Evolutionary conservation across 2,113 vertebrate species (phyloP).

Genomic region (Chaenogobius annularis): DNA sequence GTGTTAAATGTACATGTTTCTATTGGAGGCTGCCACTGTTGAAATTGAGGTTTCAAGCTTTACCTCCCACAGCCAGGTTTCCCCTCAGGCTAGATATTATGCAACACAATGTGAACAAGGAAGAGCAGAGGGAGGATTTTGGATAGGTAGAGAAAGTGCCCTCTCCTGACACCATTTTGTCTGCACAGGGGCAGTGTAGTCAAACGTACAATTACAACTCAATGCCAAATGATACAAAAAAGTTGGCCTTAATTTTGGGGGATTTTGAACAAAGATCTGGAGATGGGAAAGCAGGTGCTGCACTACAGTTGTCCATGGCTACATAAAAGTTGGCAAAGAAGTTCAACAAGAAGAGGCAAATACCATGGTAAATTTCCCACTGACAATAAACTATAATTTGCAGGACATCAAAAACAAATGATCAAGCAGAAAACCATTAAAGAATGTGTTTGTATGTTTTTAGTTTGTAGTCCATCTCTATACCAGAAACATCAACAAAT

Average conservation of each 20-base stretch:
- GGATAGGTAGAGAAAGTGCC: constrained; percentile 30
- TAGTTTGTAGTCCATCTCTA: too few relatives aligned
- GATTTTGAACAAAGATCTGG: neutral
- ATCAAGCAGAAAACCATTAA: too few relatives aligned
- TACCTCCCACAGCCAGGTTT: constrained; percentile 59
- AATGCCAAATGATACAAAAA: neutral
- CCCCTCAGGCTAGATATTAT: constrained; percentile 51
- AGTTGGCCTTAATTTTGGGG: neutral
- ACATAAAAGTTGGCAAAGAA: too few relatives aligned
- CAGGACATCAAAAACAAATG: too few relatives aligned
- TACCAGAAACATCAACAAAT: too few relatives aligned
- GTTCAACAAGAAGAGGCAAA: too few relatives aligned
- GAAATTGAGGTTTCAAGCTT: constrained; percentile 37
- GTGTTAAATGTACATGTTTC: constrained; percentile 21
- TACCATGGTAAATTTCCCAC: too few relatives aligned
- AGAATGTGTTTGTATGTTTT: too few relatives aligned
- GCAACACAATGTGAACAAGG: constrained; percentile 45
- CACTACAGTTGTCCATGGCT: too few relatives aligned
- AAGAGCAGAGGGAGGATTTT: constrained; percentile 16
- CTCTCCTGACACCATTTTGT: constrained; percentile 43
- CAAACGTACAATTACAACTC: constrained; percentile 9
- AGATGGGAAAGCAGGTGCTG: neutral
- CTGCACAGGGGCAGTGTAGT: constrained; percentile 27
- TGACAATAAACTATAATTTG: neutral
- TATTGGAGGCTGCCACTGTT: constrained; percentile 20